phyloP scores from a whole-genome alignment of 2,797 vertebrate genomes.

The Buphagus erythrorhynchus region DNA sequence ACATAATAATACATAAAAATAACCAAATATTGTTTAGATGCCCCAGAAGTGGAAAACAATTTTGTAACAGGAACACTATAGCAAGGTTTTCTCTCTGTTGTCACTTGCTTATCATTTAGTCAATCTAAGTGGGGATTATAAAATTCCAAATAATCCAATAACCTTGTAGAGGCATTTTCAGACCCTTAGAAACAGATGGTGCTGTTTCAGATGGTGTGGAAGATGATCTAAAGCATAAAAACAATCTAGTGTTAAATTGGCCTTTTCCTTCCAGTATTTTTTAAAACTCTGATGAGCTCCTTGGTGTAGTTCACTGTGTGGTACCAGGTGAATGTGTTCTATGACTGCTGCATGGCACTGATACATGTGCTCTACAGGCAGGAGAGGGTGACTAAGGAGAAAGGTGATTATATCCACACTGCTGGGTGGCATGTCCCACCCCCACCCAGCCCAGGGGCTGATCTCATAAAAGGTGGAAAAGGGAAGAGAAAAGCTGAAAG shows the following conservation, averaged over 20 bases:
- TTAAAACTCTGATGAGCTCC: not conserved
- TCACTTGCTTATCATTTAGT: not conserved
- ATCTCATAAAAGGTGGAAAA: not conserved
- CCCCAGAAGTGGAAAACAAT: not conserved
- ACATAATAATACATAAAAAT: not conserved
- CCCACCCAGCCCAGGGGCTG: not conserved
- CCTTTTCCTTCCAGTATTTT: not conserved
- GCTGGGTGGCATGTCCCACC: not conserved
- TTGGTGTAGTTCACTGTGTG: not conserved
- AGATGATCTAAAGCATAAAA: not conserved
- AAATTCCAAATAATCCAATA: not conserved
- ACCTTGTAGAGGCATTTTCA: not conserved
- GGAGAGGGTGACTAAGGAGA: not conserved
- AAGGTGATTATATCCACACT: not conserved
- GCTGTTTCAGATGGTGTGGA: not conserved
- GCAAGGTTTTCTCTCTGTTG: not conserved
- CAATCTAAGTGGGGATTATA: not conserved
- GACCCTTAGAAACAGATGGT: not conserved
- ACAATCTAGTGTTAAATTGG: not conserved
- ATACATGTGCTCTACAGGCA: not conserved
- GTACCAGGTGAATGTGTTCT: not conserved
- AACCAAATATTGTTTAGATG: not conserved
- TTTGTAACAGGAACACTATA: not conserved
- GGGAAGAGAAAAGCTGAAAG: not conserved
- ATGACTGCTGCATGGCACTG: not conserved